A percentile compares a stretch with the other conserved stretches of the same genome.
phyloP scores from a whole-genome alignment of 2,888 invertebrate species.

The Mimas tiliae region DNA sequence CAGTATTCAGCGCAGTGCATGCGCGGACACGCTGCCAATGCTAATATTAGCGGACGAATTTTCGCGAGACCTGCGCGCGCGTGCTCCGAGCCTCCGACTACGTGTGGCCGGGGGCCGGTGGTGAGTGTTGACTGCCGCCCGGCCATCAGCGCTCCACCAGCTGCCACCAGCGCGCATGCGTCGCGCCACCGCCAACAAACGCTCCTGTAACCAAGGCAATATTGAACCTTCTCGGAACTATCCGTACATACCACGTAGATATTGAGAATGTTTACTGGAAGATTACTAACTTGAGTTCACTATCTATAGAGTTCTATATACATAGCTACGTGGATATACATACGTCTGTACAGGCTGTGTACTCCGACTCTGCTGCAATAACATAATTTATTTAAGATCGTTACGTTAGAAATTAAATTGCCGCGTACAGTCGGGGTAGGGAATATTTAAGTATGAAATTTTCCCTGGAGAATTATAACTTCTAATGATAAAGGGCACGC shows the following conservation, averaged over 20 bases:
- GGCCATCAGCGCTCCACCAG: conserved; percentile 25
- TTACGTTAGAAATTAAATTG: not conserved
- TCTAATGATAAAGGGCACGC: too few relatives aligned
- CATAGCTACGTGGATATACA: not conserved
- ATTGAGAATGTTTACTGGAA: conserved; percentile 15
- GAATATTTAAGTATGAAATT: not conserved
- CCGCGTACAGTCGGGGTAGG: not conserved
- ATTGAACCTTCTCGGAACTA: conserved; percentile 56
- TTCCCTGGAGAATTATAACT: not conserved
- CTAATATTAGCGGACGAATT: conserved; percentile 64
- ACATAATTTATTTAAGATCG: conserved; percentile 1
- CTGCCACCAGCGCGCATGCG: conserved; percentile 60
- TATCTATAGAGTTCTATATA: not conserved
- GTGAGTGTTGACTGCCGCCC: conserved; percentile 35
- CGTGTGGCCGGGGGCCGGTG: conserved; percentile 52
- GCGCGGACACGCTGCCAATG: conserved; percentile 39
- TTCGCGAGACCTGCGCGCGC: conserved; percentile 55
- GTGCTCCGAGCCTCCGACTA: conserved; percentile 54
- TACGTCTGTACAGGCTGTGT: not conserved
- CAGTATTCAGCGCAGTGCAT: conserved; percentile 44
- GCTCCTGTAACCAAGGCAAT: conserved; percentile 52
- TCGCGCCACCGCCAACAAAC: conserved; percentile 58
- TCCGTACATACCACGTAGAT: conserved; percentile 10
- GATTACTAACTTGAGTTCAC: conserved; percentile 8
- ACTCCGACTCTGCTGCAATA: not conserved